These are phyloP conservation scores for Rattus norvegicus DNA, from an alignment of 2,113 vertebrate species.

Conservation along the genomic window GRCr8 NC_086036.1:32102001-32102500, in stretches of 20 bases:
- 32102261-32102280: neutral
- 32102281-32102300: neutral
- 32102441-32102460: neutral
- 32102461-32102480: neutral
- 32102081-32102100: neutral
- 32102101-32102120: neutral
- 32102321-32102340: neutral
- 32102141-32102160: neutral
- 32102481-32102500: constrained; percentile 16
- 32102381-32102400: neutral
- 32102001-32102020: neutral
- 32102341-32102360: neutral
- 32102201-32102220: neutral
- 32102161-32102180: neutral
- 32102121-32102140: neutral
- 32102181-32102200: neutral
- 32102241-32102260: neutral
- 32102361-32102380: neutral
- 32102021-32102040: neutral
- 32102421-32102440: neutral
- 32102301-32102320: neutral
- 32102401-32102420: neutral
- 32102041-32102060: neutral
- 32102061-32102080: neutral
- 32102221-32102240: neutral